Evolutionary conservation across 2,888 invertebrate genomes (phyloP).

Genomic region (Lochmaea crataegi): DNA sequence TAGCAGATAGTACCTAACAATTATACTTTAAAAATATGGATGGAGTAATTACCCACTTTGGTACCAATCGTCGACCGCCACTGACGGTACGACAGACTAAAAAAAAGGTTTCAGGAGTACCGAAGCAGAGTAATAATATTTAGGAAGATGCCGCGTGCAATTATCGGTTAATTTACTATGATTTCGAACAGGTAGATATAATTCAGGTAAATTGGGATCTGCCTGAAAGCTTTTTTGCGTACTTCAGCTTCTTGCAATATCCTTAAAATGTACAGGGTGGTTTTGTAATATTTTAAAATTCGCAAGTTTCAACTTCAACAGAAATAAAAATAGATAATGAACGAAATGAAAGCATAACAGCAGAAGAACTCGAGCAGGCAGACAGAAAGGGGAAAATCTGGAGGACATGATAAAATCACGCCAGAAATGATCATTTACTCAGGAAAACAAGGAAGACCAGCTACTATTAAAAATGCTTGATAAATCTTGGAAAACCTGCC

Average conservation of each 20-base stretch:
- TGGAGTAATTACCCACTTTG: constrained; percentile 25
- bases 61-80: constrained; percentile 10
- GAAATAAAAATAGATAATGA: too few relatives aligned
- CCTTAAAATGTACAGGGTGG: background rate
- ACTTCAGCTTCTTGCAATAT: constrained; percentile 12
- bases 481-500: too few relatives aligned
- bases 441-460: too few relatives aligned
- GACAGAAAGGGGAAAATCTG: too few relatives aligned
- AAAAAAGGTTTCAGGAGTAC: constrained; percentile 23
- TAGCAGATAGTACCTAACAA: background rate
- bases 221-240: constrained; percentile 15
- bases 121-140: constrained; percentile 27
- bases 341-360: too few relatives aligned
- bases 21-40: constrained; percentile 21
- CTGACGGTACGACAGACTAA: constrained; percentile 26
- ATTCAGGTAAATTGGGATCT: constrained; percentile 24
- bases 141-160: constrained; percentile 23
- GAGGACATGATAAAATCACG: too few relatives aligned
- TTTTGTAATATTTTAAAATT: background rate
- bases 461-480: too few relatives aligned
- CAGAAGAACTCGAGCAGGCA: too few relatives aligned
- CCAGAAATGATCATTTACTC: too few relatives aligned
- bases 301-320: too few relatives aligned
- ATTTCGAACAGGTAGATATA: constrained; percentile 44
- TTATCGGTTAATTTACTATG: constrained; percentile 43